Conservation (phyloP, 2,113 vertebrate genomes). For the Melanocharis versteri region DNA sequence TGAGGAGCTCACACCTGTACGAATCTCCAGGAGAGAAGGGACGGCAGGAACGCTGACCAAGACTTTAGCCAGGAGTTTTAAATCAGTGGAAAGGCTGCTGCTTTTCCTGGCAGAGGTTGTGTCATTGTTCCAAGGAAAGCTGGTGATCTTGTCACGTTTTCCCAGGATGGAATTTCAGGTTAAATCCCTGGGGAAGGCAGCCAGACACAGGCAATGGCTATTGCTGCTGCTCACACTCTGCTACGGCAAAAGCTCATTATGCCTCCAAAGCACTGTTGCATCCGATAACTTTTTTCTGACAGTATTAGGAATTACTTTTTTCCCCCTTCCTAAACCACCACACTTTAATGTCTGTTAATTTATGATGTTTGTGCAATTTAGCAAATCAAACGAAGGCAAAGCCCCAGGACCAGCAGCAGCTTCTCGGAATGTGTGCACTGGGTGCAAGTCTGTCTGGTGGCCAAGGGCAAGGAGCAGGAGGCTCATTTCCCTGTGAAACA, state of each 20-base stretch:
- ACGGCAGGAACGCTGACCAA: not conserved
- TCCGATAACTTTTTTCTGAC: not conserved
- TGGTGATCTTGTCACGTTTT: not conserved
- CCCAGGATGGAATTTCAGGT: conserved; percentile 17
- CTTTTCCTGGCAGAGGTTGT: conserved; percentile 1
- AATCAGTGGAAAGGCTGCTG: conserved; percentile 27
- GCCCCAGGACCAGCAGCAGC: not conserved
- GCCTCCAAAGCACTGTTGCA: not conserved
- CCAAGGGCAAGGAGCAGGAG: not conserved
- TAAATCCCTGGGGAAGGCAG: not conserved
- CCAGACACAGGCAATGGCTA: not conserved
- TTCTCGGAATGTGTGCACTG: not conserved
- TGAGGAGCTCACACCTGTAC: not conserved
- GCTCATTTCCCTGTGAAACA: not conserved
- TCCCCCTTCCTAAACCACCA: not conserved
- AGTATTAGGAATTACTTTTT: not conserved
- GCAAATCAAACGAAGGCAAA: not conserved
- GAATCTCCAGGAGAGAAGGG: not conserved
- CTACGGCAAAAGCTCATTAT: not conserved
- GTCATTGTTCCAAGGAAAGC: conserved; percentile 18
- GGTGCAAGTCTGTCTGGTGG: not conserved
- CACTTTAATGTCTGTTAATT: not conserved
- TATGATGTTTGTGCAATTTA: not conserved
- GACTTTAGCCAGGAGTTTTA: not conserved
- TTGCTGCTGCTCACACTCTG: not conserved